These are phyloP conservation scores for Rhodophaea formosa DNA, from an alignment of 2,888 invertebrate species.

Conservation along the genomic window DNA sequence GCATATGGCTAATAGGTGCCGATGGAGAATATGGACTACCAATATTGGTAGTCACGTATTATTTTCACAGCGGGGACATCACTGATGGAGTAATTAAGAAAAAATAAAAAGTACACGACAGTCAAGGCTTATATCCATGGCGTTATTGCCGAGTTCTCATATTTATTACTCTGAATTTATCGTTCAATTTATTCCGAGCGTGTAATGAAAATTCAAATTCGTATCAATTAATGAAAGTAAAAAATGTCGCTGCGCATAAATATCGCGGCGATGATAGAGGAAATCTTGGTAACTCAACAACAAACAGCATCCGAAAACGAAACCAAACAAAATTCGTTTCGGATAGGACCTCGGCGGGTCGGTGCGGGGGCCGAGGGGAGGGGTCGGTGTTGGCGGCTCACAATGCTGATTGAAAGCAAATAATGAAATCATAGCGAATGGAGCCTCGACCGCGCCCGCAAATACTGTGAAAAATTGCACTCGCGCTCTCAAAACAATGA, in stretches of 20 bases:
- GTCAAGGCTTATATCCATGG: slow-evolving; percentile 6
- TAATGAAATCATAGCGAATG: slow-evolving; percentile 78
- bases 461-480: slow-evolving; percentile 76
- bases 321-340: slow-evolving; percentile 75
- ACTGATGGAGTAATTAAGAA: too few relatives aligned
- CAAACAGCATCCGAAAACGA: slow-evolving; percentile 75
- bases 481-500: slow-evolving; percentile 51
- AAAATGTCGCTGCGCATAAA: slow-evolving; percentile 27
- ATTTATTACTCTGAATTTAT: slow-evolving; percentile 17
- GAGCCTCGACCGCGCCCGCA: slow-evolving; percentile 58
- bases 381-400: slow-evolving; percentile 54
- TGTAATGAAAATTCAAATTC: slow-evolving; percentile 4
- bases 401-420: slow-evolving; percentile 81
- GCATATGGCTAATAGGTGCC: too few relatives aligned
- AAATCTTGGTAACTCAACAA: slow-evolving; percentile 68
- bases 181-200: slow-evolving; percentile 17
- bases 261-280: slow-evolving; percentile 39
- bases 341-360: slow-evolving; percentile 47
- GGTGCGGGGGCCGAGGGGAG: slow-evolving; percentile 33
- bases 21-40: too few relatives aligned
- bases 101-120: not conserved
- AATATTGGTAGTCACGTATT: too few relatives aligned
- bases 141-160: slow-evolving; percentile 13
- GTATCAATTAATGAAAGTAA: slow-evolving; percentile 17
- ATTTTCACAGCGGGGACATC: too few relatives aligned